Evolutionary conservation across 2,797 vertebrate genomes (phyloP).

Genomic region (Ficedula albicollis): DNA sequence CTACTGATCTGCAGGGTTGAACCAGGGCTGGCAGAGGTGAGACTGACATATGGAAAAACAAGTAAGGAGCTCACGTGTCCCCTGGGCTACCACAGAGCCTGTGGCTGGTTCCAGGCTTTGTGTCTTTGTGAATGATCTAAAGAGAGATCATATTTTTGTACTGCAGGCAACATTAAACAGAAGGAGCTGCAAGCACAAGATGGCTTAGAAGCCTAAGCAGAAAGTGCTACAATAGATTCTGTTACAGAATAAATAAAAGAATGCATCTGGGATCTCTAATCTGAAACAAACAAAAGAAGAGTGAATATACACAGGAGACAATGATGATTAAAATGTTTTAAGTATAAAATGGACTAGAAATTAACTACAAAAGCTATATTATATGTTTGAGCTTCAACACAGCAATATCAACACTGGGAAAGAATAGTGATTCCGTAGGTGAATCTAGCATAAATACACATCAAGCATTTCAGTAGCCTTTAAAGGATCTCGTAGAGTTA

Average conservation of each 20-base stretch:
- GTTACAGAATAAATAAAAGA: background rate
- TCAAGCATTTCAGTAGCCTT: background rate
- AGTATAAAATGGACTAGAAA: background rate
- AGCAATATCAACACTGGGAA: background rate
- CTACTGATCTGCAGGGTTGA: background rate
- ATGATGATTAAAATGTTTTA: background rate
- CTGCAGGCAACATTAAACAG: background rate
- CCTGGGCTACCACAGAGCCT: background rate
- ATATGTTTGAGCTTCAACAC: background rate
- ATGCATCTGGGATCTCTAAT: background rate
- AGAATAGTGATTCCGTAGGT: background rate
- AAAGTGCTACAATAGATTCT: background rate
- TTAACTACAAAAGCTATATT: background rate
- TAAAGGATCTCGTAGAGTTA: background rate
- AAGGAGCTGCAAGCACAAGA: background rate
- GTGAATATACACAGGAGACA: background rate
- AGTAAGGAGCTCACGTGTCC: background rate
- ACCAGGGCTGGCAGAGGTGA: background rate
- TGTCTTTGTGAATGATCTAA: background rate
- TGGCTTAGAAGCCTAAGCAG: background rate
- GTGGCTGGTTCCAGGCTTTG: background rate
- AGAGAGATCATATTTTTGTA: background rate
- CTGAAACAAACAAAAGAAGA: background rate
- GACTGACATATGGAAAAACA: background rate
- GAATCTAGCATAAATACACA: background rate